phyloP scores from a whole-genome alignment of 2,888 invertebrate species.

The Latrodectus elegans region DNA sequence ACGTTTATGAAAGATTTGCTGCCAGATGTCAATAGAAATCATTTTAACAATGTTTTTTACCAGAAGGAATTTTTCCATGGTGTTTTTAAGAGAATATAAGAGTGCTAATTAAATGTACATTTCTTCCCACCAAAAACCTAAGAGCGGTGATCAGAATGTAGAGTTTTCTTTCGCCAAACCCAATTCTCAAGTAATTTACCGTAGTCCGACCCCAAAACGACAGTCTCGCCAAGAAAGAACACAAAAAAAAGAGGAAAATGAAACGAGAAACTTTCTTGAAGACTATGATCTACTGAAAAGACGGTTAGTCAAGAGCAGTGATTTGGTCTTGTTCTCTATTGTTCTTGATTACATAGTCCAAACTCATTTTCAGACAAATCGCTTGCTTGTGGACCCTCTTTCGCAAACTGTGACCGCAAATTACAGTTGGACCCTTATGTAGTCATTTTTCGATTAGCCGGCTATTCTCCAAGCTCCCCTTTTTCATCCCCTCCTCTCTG shows the following conservation, averaged over 20 bases:
- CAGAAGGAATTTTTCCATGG: no score
- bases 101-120: no score
- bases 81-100: no score
- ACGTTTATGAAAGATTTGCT: no score
- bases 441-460: constrained; percentile 64
- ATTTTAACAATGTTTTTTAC: no score
- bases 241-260: background rate
- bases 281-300: constrained; percentile 55
- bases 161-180: background rate
- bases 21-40: no score
- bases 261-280: constrained; percentile 1
- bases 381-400: constrained; percentile 23
- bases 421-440: constrained; percentile 41
- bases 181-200: background rate
- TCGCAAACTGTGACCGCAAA: constrained; percentile 56
- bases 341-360: constrained; percentile 63
- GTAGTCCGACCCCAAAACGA: background rate
- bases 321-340: constrained; percentile 65
- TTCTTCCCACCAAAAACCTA: constrained; percentile 1
- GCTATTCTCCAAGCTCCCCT: background rate
- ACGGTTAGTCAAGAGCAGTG: constrained; percentile 60
- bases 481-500: background rate
- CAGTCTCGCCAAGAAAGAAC: background rate
- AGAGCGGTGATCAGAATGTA: background rate
- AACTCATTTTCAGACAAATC: constrained; percentile 60